These are phyloP conservation scores for Takifugu rubripes DNA, from an alignment of 2,797 vertebrate species.

Conservation along the genomic window DNA sequence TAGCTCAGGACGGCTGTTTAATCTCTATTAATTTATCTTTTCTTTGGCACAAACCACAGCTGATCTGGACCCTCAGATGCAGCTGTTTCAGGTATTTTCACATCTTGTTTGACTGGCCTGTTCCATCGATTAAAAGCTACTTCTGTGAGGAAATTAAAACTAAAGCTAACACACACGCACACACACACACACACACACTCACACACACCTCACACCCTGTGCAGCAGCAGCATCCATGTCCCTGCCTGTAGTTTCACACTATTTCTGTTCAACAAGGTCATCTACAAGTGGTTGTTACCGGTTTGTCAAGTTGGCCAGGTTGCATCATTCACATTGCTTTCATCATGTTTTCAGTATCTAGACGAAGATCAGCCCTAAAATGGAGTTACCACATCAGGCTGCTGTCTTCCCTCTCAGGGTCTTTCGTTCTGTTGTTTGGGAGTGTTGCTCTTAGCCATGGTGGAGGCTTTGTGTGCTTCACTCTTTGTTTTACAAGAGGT, in stretches of 20 bases:
- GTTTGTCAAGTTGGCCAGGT: neutral
- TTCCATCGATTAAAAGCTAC: no score
- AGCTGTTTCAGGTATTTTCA: slow-evolving; percentile 13
- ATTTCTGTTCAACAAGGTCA: no score
- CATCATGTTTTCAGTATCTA: slow-evolving; percentile 17
- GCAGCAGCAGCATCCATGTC: no score
- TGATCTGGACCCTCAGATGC: slow-evolving; percentile 20
- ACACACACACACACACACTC: no score
- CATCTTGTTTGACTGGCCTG: slow-evolving; percentile 6
- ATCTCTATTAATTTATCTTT: slow-evolving; percentile 11
- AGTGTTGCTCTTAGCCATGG: slow-evolving; percentile 57
- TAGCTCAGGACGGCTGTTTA: no score
- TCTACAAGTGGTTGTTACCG: no score
- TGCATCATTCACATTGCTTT: slow-evolving; percentile 19
- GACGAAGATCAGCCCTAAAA: neutral
- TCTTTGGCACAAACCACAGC: slow-evolving; percentile 59
- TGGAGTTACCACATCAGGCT: neutral
- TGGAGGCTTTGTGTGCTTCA: slow-evolving; percentile 49
- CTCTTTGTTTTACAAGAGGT: slow-evolving; percentile 40
- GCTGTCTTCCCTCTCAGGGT: neutral
- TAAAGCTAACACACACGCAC: no score
- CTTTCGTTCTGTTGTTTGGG: slow-evolving; percentile 11
- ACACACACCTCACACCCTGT: no score
- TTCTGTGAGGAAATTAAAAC: no score
- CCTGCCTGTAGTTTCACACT: no score